A percentile compares a stretch with the other conserved stretches of the same genome.
Conservation (phyloP, 2,797 vertebrate species). For the Danio aesculapii region DNA sequence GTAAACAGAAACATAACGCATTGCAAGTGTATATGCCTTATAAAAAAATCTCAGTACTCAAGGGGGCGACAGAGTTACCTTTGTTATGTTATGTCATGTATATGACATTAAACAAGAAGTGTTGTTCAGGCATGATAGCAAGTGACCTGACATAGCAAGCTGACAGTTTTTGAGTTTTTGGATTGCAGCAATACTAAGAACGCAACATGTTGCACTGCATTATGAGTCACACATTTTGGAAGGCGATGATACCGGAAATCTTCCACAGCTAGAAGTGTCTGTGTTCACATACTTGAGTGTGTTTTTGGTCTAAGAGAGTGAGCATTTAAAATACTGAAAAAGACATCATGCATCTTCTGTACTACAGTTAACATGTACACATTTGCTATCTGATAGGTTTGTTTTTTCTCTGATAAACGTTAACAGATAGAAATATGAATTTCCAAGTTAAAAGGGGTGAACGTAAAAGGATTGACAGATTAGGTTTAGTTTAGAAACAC, state of each 20-base stretch:
- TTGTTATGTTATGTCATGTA: slow-evolving; percentile 11
- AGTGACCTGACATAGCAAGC: neutral
- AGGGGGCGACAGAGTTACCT: slow-evolving; percentile 37
- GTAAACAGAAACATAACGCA: neutral
- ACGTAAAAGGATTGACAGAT: neutral
- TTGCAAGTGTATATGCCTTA: neutral
- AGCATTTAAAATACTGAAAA: neutral
- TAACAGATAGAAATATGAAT: neutral
- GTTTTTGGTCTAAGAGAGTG: neutral
- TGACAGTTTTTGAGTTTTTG: neutral
- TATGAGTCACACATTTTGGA: neutral
- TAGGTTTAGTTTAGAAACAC: neutral
- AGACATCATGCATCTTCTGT: too few species aligned
- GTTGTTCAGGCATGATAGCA: neutral
- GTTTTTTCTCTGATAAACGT: neutral
- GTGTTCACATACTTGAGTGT: too few species aligned
- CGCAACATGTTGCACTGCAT: neutral
- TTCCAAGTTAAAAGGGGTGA: neutral
- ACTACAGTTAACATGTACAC: neutral
- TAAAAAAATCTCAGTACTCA: neutral
- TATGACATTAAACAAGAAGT: neutral
- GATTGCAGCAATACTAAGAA: neutral
- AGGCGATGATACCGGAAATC: neutral
- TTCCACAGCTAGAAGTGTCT: neutral
- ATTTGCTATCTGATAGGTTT: neutral